Base-by-base conservation (phyloP, 2,113 vertebrate species). In the Pseudopodoces humilis region DNA sequence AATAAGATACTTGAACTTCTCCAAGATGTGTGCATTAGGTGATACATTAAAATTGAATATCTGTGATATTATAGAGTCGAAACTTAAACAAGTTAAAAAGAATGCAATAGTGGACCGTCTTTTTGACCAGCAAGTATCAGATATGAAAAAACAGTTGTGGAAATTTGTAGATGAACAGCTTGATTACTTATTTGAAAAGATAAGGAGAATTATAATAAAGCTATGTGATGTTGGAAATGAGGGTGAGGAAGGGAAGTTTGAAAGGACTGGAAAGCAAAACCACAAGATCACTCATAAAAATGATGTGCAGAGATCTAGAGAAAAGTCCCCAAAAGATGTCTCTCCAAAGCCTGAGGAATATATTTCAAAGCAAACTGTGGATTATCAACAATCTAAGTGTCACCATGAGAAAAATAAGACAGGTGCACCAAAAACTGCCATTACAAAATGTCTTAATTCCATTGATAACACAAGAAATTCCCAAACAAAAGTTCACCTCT, bases 101-200 rank as follows among this genome's bases (percentile, higher is more conserved):
- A 99, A 99, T 83, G 98, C 98, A 15, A 98, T 99, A 82, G 99
- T 99, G 50, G 99, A 99, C 79, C 98, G 98, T 83, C 99, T 99
- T 68, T 99, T 99, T 98, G 98, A 99, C 64, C 99, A 99, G 65
- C 98, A 98, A 53, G 97, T 99, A 7, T 97, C 97, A 47, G 98
- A 99, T 95, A 98, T 99, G 96, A 99, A 99, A 96, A 98, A 98
- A 59, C 99, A 99, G 91, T 75, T 99, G 70, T 99, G 99, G 99
- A 98, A 98, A 75, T 99, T 99, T 98, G 99, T 99, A 21, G 98
- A 99, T 76, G 98, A 98, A 16, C 99, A 99, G 83, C 98, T 99
- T 64, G 98, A 99, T 95, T 98, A 98, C 92, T 96, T 99, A 87
- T 99, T 99, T 94, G 98, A 97, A 89, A 99, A 99, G 69, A 97